phyloP scores from a whole-genome alignment of 2,113 vertebrate genomes.

The Bolborhynchus lineola region DNA sequence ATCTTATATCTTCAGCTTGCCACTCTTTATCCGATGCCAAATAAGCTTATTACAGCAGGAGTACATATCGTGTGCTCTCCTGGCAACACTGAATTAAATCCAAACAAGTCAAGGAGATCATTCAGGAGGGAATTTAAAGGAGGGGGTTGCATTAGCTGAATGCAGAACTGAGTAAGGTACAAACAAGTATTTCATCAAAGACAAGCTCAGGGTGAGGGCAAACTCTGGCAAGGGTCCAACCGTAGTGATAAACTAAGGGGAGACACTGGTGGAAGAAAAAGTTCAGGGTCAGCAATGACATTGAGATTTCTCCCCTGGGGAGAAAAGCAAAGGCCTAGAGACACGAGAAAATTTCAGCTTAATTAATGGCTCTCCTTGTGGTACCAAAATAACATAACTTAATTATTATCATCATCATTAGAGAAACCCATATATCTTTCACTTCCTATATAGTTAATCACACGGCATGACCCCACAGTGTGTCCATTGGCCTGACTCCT shows the following conservation, averaged over 20 bases:
- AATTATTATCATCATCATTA: not conserved
- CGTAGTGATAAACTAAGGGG: not conserved
- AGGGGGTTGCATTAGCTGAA: not conserved
- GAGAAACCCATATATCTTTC: not conserved
- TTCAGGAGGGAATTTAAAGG: conserved; percentile 19
- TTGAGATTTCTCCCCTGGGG: not conserved
- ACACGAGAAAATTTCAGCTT: not conserved
- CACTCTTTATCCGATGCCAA: not conserved
- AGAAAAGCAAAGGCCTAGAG: conserved; percentile 8
- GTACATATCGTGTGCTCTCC: not conserved
- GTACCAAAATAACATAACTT: conserved; percentile 9
- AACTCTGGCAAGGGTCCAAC: conserved; percentile 35
- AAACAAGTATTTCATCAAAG: conserved; percentile 57
- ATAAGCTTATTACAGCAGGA: not conserved
- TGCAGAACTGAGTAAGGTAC: not conserved
- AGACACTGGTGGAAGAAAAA: conserved; percentile 6
- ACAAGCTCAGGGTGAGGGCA: conserved; percentile 25
- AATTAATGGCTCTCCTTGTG: conserved; percentile 11
- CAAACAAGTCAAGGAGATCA: conserved; percentile 6
- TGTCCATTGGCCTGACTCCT: not conserved
- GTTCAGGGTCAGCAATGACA: conserved; percentile 40
- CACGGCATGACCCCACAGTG: rapidly evolving
- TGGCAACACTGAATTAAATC: conserved; percentile 22
- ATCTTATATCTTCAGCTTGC: not conserved
- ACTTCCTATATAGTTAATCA: not conserved